phyloP scores from a whole-genome alignment of 2,113 vertebrate genomes.

The Chaetodon trifascialis region DNA sequence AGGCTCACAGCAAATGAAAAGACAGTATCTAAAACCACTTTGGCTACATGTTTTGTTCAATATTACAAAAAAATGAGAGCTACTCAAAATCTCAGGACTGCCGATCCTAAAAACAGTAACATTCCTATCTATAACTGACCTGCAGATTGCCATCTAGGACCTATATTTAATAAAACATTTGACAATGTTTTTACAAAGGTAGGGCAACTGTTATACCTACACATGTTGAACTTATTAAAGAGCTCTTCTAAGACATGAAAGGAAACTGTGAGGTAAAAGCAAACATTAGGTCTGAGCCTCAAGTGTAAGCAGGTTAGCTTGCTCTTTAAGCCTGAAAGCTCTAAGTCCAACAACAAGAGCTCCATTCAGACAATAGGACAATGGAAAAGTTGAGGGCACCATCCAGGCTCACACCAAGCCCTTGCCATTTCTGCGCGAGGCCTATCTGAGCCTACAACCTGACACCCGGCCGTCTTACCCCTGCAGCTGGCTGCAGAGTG shows the following conservation, averaged over 20 bases:
- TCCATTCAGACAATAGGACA: conserved; percentile 72
- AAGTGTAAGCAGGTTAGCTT: conserved; percentile 63
- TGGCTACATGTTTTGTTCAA: neutral
- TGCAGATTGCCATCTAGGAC: neutral
- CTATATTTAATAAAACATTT: neutral
- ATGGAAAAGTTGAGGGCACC: conserved; percentile 69
- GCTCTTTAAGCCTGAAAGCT: conserved; percentile 59
- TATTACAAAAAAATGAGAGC: neutral
- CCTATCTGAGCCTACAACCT: conserved; percentile 57
- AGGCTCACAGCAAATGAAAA: conserved; percentile 26
- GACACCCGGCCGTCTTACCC: conserved; percentile 56
- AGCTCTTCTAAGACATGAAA: conserved; percentile 36
- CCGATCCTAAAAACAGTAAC: neutral
- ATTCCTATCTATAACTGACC: neutral
- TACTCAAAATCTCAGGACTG: neutral
- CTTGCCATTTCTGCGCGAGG: conserved; percentile 44
- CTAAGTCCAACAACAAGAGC: conserved; percentile 61
- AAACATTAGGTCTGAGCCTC: conserved; percentile 57
- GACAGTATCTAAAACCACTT: neutral
- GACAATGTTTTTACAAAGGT: neutral
- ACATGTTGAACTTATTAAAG: conserved; percentile 39
- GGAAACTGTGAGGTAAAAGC: conserved; percentile 42
- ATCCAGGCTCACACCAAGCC: conserved; percentile 46
- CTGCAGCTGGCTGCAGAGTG: conserved; percentile 51
- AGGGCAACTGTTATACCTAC: conserved; percentile 11